Conservation (phyloP, 2,888 invertebrate species). For the Neoascia interrupta region DNA sequence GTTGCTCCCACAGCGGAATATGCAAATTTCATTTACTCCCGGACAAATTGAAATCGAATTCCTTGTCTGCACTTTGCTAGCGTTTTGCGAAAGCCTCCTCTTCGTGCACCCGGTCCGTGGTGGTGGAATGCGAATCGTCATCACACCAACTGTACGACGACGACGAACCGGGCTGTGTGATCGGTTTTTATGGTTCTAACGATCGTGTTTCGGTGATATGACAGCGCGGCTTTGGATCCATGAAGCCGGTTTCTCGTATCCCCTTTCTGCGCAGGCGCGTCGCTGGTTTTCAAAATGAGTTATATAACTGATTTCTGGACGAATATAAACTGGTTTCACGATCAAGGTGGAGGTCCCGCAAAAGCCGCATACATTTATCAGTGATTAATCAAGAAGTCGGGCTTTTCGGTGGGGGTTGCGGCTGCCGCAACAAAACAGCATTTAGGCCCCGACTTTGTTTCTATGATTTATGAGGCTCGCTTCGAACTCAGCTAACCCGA, state of each 20-base stretch:
- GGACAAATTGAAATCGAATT: constrained; percentile 48
- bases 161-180: not conserved
- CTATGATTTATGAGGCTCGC: constrained; percentile 53
- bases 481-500: constrained; percentile 38
- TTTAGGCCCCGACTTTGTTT: constrained; percentile 17
- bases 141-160: not conserved
- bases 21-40: constrained; percentile 44
- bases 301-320: constrained; percentile 43
- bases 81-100: constrained; percentile 1
- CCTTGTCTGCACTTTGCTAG: not conserved
- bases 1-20: constrained; percentile 27
- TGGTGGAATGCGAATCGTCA: constrained; percentile 12
- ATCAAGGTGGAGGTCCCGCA: constrained; percentile 53
- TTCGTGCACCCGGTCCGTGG: constrained; percentile 1
- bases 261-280: not conserved
- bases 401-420: constrained; percentile 3
- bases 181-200: constrained; percentile 29
- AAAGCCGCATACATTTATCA: constrained; percentile 27
- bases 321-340: constrained; percentile 31
- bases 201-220: constrained; percentile 33
- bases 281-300: constrained; percentile 34
- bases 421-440: constrained; percentile 1
- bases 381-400: constrained; percentile 41
- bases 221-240: constrained; percentile 31
- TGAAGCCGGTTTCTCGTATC: constrained; percentile 31